Evolutionary conservation across 2,113 vertebrate genomes (phyloP).

Genomic region (Scartelaos histophorus): DNA sequence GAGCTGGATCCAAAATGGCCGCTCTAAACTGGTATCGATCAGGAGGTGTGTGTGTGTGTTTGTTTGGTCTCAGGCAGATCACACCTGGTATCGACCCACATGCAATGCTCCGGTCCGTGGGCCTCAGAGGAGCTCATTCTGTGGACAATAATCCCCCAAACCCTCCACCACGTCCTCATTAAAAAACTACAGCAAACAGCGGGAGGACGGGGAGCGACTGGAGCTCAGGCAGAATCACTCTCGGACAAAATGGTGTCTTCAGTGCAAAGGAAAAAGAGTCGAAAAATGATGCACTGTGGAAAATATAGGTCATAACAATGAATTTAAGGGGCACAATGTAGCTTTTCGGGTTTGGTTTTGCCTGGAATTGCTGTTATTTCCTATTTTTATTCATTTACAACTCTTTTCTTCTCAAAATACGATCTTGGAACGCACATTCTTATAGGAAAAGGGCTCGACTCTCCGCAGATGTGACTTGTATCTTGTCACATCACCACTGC

Average conservation of each 20-base stretch:
- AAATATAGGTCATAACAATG: neutral
- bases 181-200: slow-evolving; percentile 16
- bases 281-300: neutral
- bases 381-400: no score
- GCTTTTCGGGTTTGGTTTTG: no score
- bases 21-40: slow-evolving; percentile 61
- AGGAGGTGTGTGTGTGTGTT: neutral
- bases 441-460: no score
- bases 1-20: slow-evolving; percentile 25
- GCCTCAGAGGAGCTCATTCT: slow-evolving; percentile 22
- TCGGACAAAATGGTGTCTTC: neutral
- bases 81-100: slow-evolving; percentile 23
- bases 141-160: slow-evolving; percentile 20
- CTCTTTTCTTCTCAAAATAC: no score
- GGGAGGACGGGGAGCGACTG: neutral
- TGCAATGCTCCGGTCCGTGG: slow-evolving; percentile 6
- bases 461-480: no score
- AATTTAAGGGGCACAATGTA: no score
- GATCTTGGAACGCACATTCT: no score
- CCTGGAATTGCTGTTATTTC: no score
- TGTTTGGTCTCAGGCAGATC: neutral
- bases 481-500: no score
- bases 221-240: neutral
- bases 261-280: neutral
- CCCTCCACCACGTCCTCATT: slow-evolving; percentile 36